Percentiles rank a stretch among this genome's conserved stretches.
Evolutionary conservation across 1,140 invertebrate species (phyloP).

Genomic region (Apis florea): DNA sequence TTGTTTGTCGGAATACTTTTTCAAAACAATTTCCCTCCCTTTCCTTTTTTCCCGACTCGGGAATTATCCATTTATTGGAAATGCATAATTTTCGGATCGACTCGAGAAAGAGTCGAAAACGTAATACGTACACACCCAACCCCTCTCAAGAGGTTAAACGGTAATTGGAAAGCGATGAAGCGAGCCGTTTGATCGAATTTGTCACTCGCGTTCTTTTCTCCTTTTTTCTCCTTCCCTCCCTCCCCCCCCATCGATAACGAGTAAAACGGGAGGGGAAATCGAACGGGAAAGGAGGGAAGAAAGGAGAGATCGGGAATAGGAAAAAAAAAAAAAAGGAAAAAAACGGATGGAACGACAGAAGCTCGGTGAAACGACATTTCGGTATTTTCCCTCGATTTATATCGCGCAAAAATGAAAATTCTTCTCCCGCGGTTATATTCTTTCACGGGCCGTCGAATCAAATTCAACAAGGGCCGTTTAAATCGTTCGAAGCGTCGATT

Average conservation of each 20-base stretch:
- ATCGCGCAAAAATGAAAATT: slow-evolving; percentile 19
- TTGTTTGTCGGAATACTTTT: too few species aligned
- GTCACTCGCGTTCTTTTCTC: background rate
- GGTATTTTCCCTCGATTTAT: slow-evolving; percentile 13
- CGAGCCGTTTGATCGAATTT: background rate
- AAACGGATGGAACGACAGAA: background rate
- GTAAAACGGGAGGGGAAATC: background rate
- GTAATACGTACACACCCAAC: too few species aligned
- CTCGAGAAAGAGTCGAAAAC: too few species aligned
- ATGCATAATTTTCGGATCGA: too few species aligned
- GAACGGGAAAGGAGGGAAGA: background rate
- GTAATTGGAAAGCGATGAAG: background rate
- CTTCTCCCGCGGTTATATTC: slow-evolving; percentile 2
- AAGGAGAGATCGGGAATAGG: background rate
- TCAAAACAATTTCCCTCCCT: too few species aligned
- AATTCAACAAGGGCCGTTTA: slow-evolving; percentile 19
- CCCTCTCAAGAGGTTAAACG: too few species aligned
- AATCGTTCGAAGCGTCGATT: background rate
- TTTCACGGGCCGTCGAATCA: background rate
- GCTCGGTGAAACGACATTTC: background rate
- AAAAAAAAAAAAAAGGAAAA: background rate
- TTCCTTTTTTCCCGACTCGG: too few species aligned
- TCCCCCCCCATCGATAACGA: background rate
- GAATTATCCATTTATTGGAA: too few species aligned
- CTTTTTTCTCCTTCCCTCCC: background rate